Percentiles rank a stretch among this genome's conserved stretches.
Conservation (phyloP, 2,797 vertebrate genomes). For the Pantherophis alleghaniensis region DNA sequence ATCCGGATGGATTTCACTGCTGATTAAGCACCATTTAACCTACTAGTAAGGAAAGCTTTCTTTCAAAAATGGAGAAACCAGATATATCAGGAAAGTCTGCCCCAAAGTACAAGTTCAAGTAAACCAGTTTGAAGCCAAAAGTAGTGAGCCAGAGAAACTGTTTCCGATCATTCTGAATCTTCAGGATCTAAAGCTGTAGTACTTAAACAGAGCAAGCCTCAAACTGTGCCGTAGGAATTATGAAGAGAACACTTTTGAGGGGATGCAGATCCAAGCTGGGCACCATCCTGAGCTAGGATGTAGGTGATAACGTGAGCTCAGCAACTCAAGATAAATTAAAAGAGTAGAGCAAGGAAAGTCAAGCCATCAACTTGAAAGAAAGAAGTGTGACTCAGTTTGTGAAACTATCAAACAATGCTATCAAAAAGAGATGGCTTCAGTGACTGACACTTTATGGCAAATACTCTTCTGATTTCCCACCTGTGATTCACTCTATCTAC, state of each 20-base stretch:
- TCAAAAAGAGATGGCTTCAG: neutral
- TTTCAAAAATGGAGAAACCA: neutral
- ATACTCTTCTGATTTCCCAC: neutral
- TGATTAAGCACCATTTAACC: neutral
- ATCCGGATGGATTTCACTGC: too few species aligned
- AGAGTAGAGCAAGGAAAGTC: neutral
- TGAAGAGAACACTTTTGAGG: neutral
- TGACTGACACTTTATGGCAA: neutral
- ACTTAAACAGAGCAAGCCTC: neutral
- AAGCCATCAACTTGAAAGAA: neutral
- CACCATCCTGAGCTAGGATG: neutral
- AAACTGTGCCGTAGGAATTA: neutral
- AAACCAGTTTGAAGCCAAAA: neutral
- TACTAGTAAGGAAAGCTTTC: neutral
- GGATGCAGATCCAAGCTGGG: neutral
- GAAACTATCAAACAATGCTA: neutral
- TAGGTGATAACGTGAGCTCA: neutral
- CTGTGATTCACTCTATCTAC: neutral
- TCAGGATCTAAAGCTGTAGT: neutral
- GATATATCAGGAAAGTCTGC: neutral
- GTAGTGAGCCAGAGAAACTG: neutral
- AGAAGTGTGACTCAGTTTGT: neutral
- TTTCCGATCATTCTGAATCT: neutral
- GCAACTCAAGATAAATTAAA: neutral
- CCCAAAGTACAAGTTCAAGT: neutral